Evolutionary conservation across 2,888 invertebrate genomes (phyloP).

Genomic region (Dolichomitus sp.): DNA sequence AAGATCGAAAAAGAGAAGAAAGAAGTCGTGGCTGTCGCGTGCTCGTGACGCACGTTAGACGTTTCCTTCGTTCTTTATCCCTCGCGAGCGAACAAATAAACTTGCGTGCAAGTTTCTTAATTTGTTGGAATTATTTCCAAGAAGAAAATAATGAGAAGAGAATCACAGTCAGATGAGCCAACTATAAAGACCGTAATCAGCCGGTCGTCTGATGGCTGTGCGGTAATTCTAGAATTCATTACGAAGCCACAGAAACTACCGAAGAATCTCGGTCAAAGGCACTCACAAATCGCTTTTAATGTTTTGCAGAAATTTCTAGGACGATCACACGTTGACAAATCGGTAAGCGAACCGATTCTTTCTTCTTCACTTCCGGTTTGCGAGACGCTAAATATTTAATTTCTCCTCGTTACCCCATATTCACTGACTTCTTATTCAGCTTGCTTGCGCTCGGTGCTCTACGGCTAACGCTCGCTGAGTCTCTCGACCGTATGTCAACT

Average conservation of each 20-base stretch:
- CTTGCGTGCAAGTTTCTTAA: slow-evolving; percentile 23
- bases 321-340: not conserved
- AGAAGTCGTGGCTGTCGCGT: slow-evolving; percentile 25
- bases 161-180: slow-evolving; percentile 53
- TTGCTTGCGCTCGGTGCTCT: slow-evolving; percentile 18
- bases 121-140: slow-evolving; percentile 21
- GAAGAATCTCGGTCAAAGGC: slow-evolving; percentile 59
- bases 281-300: not conserved
- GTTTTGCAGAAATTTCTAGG: not conserved
- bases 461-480: slow-evolving; percentile 61
- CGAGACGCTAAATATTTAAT: slow-evolving; percentile 63
- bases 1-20: slow-evolving; percentile 22
- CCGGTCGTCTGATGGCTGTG: slow-evolving; percentile 41
- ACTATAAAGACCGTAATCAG: slow-evolving; percentile 63
- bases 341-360: not conserved
- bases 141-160: slow-evolving; percentile 36
- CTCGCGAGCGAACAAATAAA: not conserved
- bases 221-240: slow-evolving; percentile 62
- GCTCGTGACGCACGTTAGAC: slow-evolving; percentile 20
- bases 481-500: slow-evolving; percentile 70
- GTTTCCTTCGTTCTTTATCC: not conserved
- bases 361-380: not conserved
- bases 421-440: slow-evolving; percentile 59
- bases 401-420: slow-evolving; percentile 70
- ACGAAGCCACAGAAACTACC: slow-evolving; percentile 50